Evolutionary conservation across 2,113 vertebrate genomes (phyloP), one percentile per base, ranked within the genome.

Genomic region (Ctenomys sociabilis): DNA sequence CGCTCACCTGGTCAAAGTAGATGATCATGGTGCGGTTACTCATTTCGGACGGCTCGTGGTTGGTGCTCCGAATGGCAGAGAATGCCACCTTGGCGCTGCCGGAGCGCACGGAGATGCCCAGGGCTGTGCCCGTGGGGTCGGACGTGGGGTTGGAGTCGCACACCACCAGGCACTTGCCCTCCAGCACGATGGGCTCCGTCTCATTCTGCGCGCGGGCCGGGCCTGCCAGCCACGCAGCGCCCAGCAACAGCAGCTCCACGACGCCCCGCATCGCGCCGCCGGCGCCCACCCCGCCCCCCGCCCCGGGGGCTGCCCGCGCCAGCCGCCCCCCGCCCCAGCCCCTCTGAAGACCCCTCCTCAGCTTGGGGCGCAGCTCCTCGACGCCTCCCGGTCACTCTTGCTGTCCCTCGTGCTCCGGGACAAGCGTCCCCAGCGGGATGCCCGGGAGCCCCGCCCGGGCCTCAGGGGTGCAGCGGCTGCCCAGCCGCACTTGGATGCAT

Each of bases 11-110:
- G 97, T 99, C 99, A 96, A 99, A 99, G 98, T 99, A 99, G 98
- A 99, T 99, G 97, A 99, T 99, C 99, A 99, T 99, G 80, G 99
- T 99, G 90, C 99, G 99, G 97, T 99, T 99, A 98, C 99, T 99
- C 99, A 99, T 99, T 98, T 99, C 99, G 70, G 99, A 99, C 77
- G 99, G 99, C 94, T 99, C 99, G 93, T 99, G 99, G 99, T 99
- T 99, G 97, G 99, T 99, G 99, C 99, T 99, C 91, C 99, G 98
- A 95, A 99, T 99, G 70, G 99, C 99, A n/a, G 99, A 99, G 98
- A 99, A 99, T 82, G 99, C 99, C 97, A 99, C 99, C 98, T 99
- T 99, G 96, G 99, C 99, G 98, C 99, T 99, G 78, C 99, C 99
- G 0, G 99, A 99, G 96, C 99, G 99, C 98, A 99, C 99, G 7